A percentile compares a stretch with the other conserved stretches of the same genome.
Evolutionary conservation across 2,888 invertebrate genomes (phyloP).

Genomic region (Phasia obesa): DNA sequence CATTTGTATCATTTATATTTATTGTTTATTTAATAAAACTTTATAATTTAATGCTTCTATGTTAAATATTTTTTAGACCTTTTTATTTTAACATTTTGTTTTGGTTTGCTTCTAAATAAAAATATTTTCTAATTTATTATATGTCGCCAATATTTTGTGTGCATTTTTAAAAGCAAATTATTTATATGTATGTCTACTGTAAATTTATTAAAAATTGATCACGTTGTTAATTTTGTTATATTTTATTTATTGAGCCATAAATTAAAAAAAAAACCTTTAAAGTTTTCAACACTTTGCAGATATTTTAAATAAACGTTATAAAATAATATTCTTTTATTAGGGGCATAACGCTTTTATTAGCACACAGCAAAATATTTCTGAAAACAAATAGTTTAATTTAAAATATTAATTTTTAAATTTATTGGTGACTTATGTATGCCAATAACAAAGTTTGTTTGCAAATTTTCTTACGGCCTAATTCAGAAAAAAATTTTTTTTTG

Average conservation of each 20-base stretch:
- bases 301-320: conserved; percentile 10
- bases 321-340: background rate
- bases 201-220: conserved; percentile 48
- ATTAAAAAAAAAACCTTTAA: conserved; percentile 67
- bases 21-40: no score
- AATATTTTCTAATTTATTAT: conserved; percentile 37
- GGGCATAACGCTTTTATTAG: background rate
- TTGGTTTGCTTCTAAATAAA: background rate
- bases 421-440: no score
- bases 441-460: no score
- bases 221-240: conserved; percentile 51
- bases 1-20: no score
- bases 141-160: conserved; percentile 25
- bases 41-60: no score
- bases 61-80: no score
- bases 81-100: background rate
- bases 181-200: no score
- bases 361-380: no score
- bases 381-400: no score
- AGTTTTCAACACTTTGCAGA: conserved; percentile 61
- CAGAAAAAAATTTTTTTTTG: no score
- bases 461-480: no score
- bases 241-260: conserved; percentile 59
- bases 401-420: no score
- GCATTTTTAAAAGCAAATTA: conserved; percentile 13